Percentiles rank a stretch among this genome's conserved stretches.
Conservation (phyloP, 2,888 invertebrate genomes). For the Hermodice carunculata region DNA sequence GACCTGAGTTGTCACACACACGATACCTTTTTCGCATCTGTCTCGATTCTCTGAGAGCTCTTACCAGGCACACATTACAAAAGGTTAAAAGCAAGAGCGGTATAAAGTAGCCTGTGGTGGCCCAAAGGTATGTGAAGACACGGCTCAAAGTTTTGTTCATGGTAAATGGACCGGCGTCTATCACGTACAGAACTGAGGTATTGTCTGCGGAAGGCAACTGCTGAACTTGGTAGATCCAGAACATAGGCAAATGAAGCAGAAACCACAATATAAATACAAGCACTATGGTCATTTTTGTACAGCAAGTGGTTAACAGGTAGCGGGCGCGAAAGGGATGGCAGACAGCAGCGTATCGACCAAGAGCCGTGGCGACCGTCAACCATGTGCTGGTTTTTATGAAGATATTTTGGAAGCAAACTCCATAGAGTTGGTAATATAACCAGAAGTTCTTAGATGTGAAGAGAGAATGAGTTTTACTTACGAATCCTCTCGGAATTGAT, state of each 20-base stretch:
- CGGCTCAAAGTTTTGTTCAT: background rate
- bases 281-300: constrained; percentile 51
- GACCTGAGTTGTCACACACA: background rate
- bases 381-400: constrained; percentile 66
- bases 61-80: constrained; percentile 62
- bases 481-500: constrained; percentile 55
- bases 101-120: constrained; percentile 60
- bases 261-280: constrained; percentile 31
- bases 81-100: constrained; percentile 59
- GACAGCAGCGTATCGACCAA: constrained; percentile 63
- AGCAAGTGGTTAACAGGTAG: constrained; percentile 53
- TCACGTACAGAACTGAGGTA: constrained; percentile 13
- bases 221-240: constrained; percentile 21
- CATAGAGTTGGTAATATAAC: constrained; percentile 53
- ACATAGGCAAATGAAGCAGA: constrained; percentile 21
- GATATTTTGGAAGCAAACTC: constrained; percentile 59
- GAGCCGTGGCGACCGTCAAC: constrained; percentile 66
- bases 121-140: constrained; percentile 46
- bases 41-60: constrained; percentile 24
- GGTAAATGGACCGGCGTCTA: constrained; percentile 21
- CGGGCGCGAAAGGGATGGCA: constrained; percentile 66
- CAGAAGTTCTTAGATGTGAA: constrained; percentile 41
- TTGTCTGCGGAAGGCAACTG: background rate
- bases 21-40: constrained; percentile 3
- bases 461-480: constrained; percentile 19